These are phyloP conservation scores for Hypotaenidia okinawae DNA, from an alignment of 2,797 vertebrate species.

Conservation along the genomic window DNA sequence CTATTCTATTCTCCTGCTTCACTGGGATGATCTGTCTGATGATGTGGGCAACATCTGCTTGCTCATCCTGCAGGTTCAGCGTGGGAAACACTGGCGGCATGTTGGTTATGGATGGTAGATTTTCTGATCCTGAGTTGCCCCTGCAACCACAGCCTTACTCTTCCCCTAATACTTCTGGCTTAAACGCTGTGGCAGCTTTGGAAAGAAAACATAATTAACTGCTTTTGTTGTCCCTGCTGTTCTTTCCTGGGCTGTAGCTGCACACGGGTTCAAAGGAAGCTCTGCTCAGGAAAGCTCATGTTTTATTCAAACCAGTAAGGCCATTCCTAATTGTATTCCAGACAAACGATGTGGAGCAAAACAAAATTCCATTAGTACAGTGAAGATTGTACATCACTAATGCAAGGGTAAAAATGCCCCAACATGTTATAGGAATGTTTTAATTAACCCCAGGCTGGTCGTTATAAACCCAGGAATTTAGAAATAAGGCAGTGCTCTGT, in stretches of 20 bases:
- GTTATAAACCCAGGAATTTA: background rate
- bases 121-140: background rate
- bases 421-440: background rate
- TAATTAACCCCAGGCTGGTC: slow-evolving; percentile 45
- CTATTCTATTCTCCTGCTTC: background rate
- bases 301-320: slow-evolving; percentile 42
- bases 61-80: accelerated
- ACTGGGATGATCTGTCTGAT: background rate
- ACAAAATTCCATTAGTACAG: slow-evolving; percentile 4
- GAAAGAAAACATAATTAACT: background rate
- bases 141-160: background rate
- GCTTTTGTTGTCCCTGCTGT: background rate
- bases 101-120: background rate
- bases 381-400: background rate
- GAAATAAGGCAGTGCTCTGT: background rate
- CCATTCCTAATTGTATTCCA: background rate
- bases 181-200: background rate
- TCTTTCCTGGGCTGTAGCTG: background rate
- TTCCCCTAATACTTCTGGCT: background rate
- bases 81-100: accelerated
- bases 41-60: background rate
- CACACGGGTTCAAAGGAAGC: background rate
- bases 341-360: background rate
- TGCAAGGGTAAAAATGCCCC: background rate
- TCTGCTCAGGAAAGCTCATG: background rate